Evolutionary conservation across 2,888 invertebrate genomes (phyloP).

Genomic region (Sepioteuthis lessoniana): DNA sequence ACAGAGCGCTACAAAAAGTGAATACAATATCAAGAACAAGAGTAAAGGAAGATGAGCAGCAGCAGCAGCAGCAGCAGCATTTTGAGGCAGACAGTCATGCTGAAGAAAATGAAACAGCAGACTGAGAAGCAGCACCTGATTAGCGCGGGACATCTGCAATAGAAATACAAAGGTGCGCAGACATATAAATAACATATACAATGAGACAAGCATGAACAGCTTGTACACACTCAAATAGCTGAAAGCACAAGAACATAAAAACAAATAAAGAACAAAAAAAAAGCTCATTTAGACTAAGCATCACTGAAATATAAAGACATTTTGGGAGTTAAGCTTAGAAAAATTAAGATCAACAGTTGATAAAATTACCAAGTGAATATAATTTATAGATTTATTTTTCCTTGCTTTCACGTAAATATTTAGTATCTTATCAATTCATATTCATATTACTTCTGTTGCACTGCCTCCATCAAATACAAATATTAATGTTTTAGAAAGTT

Average conservation of each 20-base stretch:
- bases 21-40: neutral
- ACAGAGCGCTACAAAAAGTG: conserved; percentile 4
- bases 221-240: neutral
- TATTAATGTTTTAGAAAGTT: too few relatives aligned
- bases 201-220: too few relatives aligned
- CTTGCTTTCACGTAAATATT: too few relatives aligned
- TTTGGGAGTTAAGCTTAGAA: too few relatives aligned
- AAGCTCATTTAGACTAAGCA: neutral
- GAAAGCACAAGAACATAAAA: neutral
- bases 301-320: neutral
- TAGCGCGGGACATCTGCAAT: neutral
- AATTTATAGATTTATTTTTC: too few relatives aligned
- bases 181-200: neutral
- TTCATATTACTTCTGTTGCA: too few relatives aligned
- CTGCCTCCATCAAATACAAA: too few relatives aligned
- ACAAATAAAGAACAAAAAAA: neutral
- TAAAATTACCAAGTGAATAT: too few relatives aligned
- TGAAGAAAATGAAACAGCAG: neutral
- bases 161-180: neutral
- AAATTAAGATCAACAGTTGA: too few relatives aligned
- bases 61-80: neutral
- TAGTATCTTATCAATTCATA: too few relatives aligned
- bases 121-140: neutral
- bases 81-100: conserved; percentile 5
- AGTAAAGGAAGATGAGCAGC: neutral